These are phyloP conservation scores for Tetramorium alpestre DNA, from an alignment of 1,140 invertebrate genomes.

Conservation along the genomic window DNA sequence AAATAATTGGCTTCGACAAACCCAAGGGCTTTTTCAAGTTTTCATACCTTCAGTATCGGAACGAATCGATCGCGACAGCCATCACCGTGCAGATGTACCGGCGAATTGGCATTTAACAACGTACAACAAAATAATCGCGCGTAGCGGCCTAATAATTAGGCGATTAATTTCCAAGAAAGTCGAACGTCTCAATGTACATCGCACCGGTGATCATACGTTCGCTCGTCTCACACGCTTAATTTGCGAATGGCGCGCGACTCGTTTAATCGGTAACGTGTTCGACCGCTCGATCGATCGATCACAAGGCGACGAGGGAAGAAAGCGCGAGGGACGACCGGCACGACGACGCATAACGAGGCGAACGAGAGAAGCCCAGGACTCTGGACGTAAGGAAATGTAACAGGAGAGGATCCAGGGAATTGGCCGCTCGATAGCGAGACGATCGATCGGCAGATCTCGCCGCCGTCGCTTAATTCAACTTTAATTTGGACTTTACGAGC, in stretches of 20 bases:
- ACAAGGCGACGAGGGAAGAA: conserved; percentile 5
- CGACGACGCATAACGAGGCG: conserved; percentile 14
- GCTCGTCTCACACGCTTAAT: conserved; percentile 56
- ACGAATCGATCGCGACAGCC: not conserved
- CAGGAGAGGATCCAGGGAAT: conserved; percentile 28
- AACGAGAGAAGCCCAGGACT: not conserved
- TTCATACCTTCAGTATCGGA: not conserved
- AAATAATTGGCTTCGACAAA: conserved; percentile 26
- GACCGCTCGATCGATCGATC: conserved; percentile 52
- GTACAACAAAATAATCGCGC: conserved; percentile 11
- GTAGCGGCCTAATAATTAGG: conserved; percentile 29
- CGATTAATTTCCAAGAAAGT: conserved; percentile 45
- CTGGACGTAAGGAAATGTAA: not conserved
- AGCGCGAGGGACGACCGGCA: not conserved
- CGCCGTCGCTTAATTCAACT: conserved; percentile 66
- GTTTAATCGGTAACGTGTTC: conserved; percentile 41
- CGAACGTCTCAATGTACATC: conserved; percentile 31
- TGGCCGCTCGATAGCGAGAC: conserved; percentile 3
- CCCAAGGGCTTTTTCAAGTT: not conserved
- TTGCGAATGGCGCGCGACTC: conserved; percentile 39
- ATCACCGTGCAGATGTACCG: not conserved
- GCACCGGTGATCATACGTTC: not conserved
- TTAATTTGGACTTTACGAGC: conserved; percentile 80
- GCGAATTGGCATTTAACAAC: not conserved
- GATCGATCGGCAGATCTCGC: conserved; percentile 61